A percentile compares a stretch with the other conserved stretches of the same genome.
phyloP scores from a whole-genome alignment of 2,797 vertebrate genomes.

The Chaetophractus vellerosus region DNA sequence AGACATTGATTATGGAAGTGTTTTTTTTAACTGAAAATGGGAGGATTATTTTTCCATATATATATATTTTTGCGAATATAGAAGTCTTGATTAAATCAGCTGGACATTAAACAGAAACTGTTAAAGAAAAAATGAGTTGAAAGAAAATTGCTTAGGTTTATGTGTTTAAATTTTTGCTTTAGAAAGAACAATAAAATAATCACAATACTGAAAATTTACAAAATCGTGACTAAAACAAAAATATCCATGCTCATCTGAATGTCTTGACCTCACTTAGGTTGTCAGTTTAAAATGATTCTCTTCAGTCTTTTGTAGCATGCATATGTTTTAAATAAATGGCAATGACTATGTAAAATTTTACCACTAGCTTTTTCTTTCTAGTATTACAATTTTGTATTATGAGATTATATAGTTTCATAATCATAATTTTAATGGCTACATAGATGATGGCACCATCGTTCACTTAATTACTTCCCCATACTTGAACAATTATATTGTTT shows the following conservation, averaged over 20 bases:
- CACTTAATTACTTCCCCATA: neutral
- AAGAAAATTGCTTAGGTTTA: conserved; percentile 21
- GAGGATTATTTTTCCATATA: conserved; percentile 31
- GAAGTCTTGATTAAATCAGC: conserved; percentile 46
- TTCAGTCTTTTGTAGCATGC: neutral
- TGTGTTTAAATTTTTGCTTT: neutral
- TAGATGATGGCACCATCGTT: neutral
- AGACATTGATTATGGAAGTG: neutral
- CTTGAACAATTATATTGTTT: neutral
- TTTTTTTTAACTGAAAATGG: conserved; percentile 37
- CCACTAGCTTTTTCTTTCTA: neutral
- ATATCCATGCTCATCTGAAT: neutral
- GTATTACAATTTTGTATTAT: neutral
- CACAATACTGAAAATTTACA: neutral
- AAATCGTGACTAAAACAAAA: neutral
- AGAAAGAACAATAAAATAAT: conserved; percentile 23
- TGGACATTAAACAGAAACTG: conserved; percentile 24
- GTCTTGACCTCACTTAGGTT: neutral
- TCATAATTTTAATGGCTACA: neutral
- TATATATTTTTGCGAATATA: neutral
- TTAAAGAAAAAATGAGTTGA: conserved; percentile 22
- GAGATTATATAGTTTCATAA: neutral
- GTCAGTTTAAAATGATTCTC: neutral
- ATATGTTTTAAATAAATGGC: neutral
- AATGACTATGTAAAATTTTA: neutral